Conservation (phyloP, 1,140 invertebrate species). For the Hyles euphorbiae region DNA sequence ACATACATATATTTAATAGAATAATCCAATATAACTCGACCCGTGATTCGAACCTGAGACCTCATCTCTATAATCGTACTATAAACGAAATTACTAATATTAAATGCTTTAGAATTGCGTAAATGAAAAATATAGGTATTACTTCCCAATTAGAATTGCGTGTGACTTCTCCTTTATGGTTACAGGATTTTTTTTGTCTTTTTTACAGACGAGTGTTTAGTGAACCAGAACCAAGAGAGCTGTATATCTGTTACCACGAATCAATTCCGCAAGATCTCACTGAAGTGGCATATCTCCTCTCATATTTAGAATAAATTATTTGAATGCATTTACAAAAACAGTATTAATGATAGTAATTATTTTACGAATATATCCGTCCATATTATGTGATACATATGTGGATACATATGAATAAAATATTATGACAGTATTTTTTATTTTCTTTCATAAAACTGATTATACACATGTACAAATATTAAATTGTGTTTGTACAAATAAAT, state of each 20-base stretch:
- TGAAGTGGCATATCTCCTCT: constrained; percentile 86
- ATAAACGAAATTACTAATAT: no score
- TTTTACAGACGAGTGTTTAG: constrained; percentile 82
- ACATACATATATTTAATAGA: no score
- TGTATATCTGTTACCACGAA: constrained; percentile 89
- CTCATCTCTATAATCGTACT: no score
- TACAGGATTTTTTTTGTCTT: constrained; percentile 2
- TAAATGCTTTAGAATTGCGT: no score
- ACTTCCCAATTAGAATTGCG: no score
- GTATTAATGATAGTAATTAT: neutral
- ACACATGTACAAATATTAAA: no score
- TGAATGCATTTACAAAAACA: neutral
- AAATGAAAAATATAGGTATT: no score
- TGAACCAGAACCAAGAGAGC: constrained; percentile 82
- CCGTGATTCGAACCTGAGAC: no score
- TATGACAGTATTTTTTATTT: neutral
- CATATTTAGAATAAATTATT: constrained; percentile 59
- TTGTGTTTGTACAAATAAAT: no score
- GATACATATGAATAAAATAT: constrained; percentile 2
- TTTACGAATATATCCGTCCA: constrained; percentile 8
- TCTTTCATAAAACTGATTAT: neutral
- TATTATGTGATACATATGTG: constrained; percentile 3
- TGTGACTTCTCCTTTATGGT: no score
- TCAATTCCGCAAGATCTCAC: constrained; percentile 86
- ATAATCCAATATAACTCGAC: no score